Evolutionary conservation across 2,888 invertebrate genomes (phyloP).

Genomic region (Corythucha ciliata): DNA sequence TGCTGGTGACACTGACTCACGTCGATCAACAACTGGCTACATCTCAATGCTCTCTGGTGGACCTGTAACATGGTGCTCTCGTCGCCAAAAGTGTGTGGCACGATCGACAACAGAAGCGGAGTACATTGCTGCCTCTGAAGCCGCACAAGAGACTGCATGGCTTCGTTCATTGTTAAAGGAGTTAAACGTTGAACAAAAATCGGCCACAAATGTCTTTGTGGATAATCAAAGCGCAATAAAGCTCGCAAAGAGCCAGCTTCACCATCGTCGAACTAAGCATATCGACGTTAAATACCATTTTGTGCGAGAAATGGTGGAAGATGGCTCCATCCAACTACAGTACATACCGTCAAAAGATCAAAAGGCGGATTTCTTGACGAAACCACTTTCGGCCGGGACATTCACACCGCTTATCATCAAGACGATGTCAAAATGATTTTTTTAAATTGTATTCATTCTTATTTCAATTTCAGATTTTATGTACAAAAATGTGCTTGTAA

Average conservation of each 20-base stretch:
- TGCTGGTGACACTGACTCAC: slow-evolving; percentile 25
- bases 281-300: background rate
- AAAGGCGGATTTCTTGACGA: background rate
- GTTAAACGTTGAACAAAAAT: background rate
- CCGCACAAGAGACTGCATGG: background rate
- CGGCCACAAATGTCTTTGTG: no score
- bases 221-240: slow-evolving; percentile 4
- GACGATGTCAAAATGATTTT: no score
- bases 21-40: slow-evolving; percentile 7
- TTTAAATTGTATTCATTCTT: no score
- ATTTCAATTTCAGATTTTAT: no score
- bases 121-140: slow-evolving; percentile 1
- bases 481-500: no score
- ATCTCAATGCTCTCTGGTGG: background rate
- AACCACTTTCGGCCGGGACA: no score
- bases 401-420: no score
- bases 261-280: background rate
- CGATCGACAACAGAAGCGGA: slow-evolving; percentile 16
- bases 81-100: slow-evolving; percentile 2
- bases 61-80: background rate
- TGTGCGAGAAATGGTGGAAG: background rate
- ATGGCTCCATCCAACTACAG: background rate
- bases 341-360: background rate
- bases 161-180: background rate
- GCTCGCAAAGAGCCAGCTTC: background rate